phyloP scores from a whole-genome alignment of 2,113 vertebrate species.

The zebrafish (Danio rerio) region GRCz12tu NC_133198.1:26389501-26390000 shows the following conservation, averaged over 20 bases:
- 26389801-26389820: too few relatives aligned
- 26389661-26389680: slow-evolving; percentile 31
- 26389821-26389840: too few relatives aligned
- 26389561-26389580: slow-evolving; percentile 53
- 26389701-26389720: neutral
- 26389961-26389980: slow-evolving; percentile 69
- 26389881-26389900: slow-evolving; percentile 1
- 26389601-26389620: slow-evolving; percentile 33
- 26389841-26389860: slow-evolving; percentile 68
- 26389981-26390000: slow-evolving; percentile 69
- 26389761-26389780: too few relatives aligned
- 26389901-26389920: slow-evolving; percentile 41
- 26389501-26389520: slow-evolving; percentile 49
- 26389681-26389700: neutral
- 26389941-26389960: slow-evolving; percentile 70
- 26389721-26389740: neutral
- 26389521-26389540: slow-evolving; percentile 48
- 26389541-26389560: slow-evolving; percentile 46
- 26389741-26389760: neutral
- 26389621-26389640: slow-evolving; percentile 43
- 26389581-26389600: slow-evolving; percentile 43
- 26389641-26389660: slow-evolving; percentile 31
- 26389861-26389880: slow-evolving; percentile 53
- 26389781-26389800: neutral
- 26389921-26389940: slow-evolving; percentile 60